Base-by-base conservation (phyloP, 2,797 vertebrate genomes). In the Arnoldichthys spilopterus region DNA sequence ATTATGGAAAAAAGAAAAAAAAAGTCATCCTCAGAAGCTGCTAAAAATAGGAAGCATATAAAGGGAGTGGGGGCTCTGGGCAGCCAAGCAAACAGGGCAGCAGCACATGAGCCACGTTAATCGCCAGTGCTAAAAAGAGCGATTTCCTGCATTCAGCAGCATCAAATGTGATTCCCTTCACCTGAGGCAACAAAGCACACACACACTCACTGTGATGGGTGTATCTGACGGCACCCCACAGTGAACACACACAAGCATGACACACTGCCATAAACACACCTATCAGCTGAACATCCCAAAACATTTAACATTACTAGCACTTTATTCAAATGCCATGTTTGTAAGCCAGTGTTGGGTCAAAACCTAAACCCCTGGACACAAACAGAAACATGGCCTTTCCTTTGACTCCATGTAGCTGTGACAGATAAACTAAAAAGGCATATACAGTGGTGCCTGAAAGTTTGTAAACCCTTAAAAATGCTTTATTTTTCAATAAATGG, bases 11-110 rank as follows among this genome's bases (percentile, higher is more conserved):
- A 54, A n/a, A 53, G 47, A 47, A 37, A 37, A n/a, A 40, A 77
- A 77, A 58, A 8, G 74, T 43, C 58, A 67, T 70, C 32, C 40
- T 49, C 47, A 24, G 70, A n/a, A 22, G 28, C 53, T 22, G 43
- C 74, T 70, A 82, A 82, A 82, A 81, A 73, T 76, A 79, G 63
- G 22, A 49, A 0, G 8, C 2, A 47, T 78, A 69, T 43, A 74
- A 68, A 63, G 16, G 28, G 67, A 62, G 7, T 11, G 37, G 20
- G 37, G 37, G 43, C 70, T 49, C 12, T 20, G 6, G 22, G 22
- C 8, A 47, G 59, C 34, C 51, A 24, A 3, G 58, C 54, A 30
- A 30, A 37, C 15, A 16, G 58, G 61, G 51, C 13, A 18, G 49
- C 24, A 32, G 49, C 32, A 64, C 70, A 43, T 18, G 49, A 43